phyloP scores from a whole-genome alignment of 1,140 invertebrate genomes.

The Atta colombica region DNA sequence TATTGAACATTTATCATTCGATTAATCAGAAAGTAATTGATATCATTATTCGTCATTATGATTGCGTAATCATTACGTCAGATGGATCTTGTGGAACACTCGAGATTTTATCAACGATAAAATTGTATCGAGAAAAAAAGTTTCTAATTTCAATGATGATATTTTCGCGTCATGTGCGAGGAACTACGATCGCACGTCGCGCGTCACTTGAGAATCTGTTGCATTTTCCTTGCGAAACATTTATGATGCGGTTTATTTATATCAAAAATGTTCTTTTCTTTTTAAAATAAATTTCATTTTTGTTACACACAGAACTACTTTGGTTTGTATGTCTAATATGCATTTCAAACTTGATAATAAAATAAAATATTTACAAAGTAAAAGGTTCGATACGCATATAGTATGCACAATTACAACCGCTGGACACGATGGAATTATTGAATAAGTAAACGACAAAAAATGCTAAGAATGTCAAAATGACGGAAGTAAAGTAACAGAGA shows the following conservation, averaged over 20 bases:
- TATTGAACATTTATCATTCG: constrained; percentile 2
- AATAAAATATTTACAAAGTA: background rate
- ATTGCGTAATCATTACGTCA: constrained; percentile 1
- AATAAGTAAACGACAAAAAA: background rate
- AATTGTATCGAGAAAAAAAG: background rate
- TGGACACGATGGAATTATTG: background rate
- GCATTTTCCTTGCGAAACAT: background rate
- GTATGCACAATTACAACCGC: background rate
- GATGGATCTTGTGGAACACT: background rate
- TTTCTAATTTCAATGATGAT: background rate
- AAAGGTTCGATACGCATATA: background rate
- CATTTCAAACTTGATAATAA: background rate
- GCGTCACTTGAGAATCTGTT: constrained; percentile 21
- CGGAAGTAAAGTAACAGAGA: background rate
- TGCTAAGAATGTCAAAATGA: background rate
- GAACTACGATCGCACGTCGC: constrained; percentile 30
- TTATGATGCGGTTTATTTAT: background rate
- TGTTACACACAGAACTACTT: background rate
- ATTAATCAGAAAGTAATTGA: constrained; percentile 18
- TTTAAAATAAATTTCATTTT: constrained; percentile 3
- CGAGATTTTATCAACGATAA: constrained; percentile 32
- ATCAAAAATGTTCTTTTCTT: background rate
- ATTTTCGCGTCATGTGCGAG: background rate
- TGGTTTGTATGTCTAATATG: background rate
- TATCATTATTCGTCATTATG: background rate